These are phyloP conservation scores for Smutsia temminckii DNA, from an alignment of 2,797 vertebrate species.

Conservation along the genomic window DNA sequence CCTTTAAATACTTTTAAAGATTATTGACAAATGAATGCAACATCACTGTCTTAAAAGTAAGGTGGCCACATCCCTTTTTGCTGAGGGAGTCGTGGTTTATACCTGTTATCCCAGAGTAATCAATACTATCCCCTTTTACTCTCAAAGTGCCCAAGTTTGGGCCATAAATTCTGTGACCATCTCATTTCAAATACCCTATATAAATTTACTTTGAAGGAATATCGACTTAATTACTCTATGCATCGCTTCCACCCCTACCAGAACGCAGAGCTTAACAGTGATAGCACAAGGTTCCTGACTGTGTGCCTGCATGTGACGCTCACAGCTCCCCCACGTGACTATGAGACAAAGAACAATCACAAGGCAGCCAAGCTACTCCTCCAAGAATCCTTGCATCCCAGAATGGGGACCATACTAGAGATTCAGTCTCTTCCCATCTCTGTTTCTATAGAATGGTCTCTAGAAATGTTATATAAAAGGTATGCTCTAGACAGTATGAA, in stretches of 20 bases:
- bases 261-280: neutral
- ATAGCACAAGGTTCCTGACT: neutral
- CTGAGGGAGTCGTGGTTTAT: neutral
- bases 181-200: neutral
- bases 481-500: neutral
- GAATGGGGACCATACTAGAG: fast-evolving
- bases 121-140: neutral
- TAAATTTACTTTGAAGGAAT: neutral
- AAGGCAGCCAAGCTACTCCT: neutral
- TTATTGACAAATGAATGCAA: neutral
- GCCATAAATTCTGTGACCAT: neutral
- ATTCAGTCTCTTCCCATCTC: neutral
- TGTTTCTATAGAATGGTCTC: neutral
- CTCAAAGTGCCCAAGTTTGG: neutral
- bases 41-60: neutral
- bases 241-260: neutral
- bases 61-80: neutral
- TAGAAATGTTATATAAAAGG: neutral
- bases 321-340: neutral
- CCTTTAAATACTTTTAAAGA: neutral
- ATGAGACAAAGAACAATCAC: neutral
- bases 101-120: neutral
- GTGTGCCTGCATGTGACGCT: neutral
- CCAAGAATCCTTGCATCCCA: neutral
- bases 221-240: neutral